A percentile compares a stretch with the other conserved stretches of the same genome.
These are phyloP conservation scores for Leucophenga varia DNA, from an alignment of 1,140 invertebrate genomes.

Conservation along the genomic window DNA sequence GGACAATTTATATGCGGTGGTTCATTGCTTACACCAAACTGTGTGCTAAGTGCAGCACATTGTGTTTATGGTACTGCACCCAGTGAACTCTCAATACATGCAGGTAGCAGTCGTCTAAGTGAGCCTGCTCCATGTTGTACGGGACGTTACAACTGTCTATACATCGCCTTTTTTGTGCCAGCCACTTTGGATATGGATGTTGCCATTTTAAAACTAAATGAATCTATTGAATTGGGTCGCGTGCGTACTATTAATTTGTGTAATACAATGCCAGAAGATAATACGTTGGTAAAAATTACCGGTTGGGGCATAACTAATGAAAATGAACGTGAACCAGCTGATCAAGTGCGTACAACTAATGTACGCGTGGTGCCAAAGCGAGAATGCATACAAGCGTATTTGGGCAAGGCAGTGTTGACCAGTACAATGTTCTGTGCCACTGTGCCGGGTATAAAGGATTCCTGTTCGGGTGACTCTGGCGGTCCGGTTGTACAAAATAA, in stretches of 20 bases:
- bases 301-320: conserved; percentile 44
- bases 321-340: conserved; percentile 20
- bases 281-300: conserved; percentile 34
- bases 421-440: conserved; percentile 47
- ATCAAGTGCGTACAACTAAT: conserved; percentile 34
- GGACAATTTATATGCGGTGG: conserved; percentile 39
- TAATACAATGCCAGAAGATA: conserved; percentile 17
- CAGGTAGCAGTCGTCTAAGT: conserved; percentile 39
- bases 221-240: conserved; percentile 12
- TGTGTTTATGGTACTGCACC: conserved; percentile 29
- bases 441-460: conserved; percentile 37
- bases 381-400: conserved; percentile 37
- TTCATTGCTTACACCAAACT: conserved; percentile 28
- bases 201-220: conserved; percentile 27
- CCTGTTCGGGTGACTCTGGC: conserved; percentile 69
- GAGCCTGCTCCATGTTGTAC: too few species aligned
- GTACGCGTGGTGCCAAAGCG: conserved; percentile 25
- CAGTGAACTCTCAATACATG: conserved; percentile 29
- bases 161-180: too few species aligned
- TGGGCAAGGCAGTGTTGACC: conserved; percentile 28
- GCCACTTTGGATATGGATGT: conserved; percentile 48
- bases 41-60: conserved; percentile 42
- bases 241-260: conserved; percentile 30
- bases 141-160: too few species aligned
- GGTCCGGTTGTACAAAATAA: conserved; percentile 62